Evolutionary conservation across 1,140 invertebrate species (phyloP).

Genomic region (Brachionus plicatilis): DNA sequence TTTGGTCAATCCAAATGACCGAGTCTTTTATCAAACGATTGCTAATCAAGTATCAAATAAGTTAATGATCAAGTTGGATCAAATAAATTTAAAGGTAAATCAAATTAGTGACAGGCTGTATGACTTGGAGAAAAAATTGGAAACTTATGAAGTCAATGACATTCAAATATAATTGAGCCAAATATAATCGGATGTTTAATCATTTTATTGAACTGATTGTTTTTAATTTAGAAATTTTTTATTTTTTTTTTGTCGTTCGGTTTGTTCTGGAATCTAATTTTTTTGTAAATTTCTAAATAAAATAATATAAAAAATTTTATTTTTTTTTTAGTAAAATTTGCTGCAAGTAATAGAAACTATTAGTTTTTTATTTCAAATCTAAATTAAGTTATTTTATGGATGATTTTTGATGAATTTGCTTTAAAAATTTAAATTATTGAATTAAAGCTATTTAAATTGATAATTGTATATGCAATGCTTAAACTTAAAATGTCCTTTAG

Average conservation of each 20-base stretch:
- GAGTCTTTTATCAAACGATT: neutral
- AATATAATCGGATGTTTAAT: neutral
- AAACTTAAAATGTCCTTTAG: too few species aligned
- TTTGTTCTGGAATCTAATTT: neutral
- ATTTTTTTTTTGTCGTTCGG: neutral
- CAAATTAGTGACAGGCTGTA: conserved; percentile 25
- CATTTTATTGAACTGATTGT: neutral
- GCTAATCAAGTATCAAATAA: neutral
- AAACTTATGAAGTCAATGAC: conserved; percentile 23
- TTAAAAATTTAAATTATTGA: too few species aligned
- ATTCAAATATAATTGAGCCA: neutral
- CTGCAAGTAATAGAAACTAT: too few species aligned
- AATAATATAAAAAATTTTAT: neutral
- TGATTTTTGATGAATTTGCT: too few species aligned
- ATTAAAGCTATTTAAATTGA: too few species aligned
- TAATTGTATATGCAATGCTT: too few species aligned
- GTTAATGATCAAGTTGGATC: conserved; percentile 23
- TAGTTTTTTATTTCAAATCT: too few species aligned
- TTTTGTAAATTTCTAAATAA: neutral
- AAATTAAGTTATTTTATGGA: too few species aligned
- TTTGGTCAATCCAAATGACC: neutral
- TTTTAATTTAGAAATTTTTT: neutral
- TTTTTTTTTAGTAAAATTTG: neutral
- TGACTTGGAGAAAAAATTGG: conserved; percentile 31
- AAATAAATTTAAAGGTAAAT: conserved; percentile 28